Base-by-base conservation (phyloP, 2,888 invertebrate species). In the Perizoma affinitatum region DNA sequence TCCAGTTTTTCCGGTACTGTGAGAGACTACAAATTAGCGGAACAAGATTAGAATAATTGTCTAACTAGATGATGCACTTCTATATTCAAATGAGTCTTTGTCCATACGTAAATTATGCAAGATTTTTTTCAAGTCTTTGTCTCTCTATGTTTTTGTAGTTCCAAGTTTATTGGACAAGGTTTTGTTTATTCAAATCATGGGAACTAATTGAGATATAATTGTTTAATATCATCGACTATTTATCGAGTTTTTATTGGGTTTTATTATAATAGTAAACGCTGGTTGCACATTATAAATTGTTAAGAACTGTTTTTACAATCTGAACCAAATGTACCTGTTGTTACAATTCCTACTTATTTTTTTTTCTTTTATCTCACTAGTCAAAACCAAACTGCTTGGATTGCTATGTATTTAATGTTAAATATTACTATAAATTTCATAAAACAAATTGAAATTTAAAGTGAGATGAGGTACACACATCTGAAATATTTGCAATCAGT, bases 1-100 rank as follows among this genome's bases (percentile, higher is more conserved):
- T 87, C 89, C 88, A 80, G 91, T 90, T 91, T 89, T 90, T 89
- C 90, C 89, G 86, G 90, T 87, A 83, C 68, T 73, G 80, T 86
- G 81, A 82, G 81, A 81, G 74, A 73, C 72, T 72, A 73, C 74
- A 71, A 82, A 82, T 83, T 79, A 81, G 82, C 78, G 78, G 82
- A 85, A 87, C 84, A 70, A 79, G 80, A 84, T 84, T 80, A 80
- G 78, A 81, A 83, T 85, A 84, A 87, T 86, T 80, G 74, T 78
- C 51, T 65, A 42, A 42, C 72, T 68, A 66, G 68, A 71, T 68
- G 68, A 53, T 59, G 46, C 66, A 80, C 75, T 79, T 81, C 76
- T 79, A 80, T 89, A 90, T 88, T 88, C 81, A 89, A 90, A 90
- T 88, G 70, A 87, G 79, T 53, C 85, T 87, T 87, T 86, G 88